These are phyloP conservation scores for Melolontha melolontha DNA, from an alignment of 2,888 invertebrate species.

Conservation along the genomic window DNA sequence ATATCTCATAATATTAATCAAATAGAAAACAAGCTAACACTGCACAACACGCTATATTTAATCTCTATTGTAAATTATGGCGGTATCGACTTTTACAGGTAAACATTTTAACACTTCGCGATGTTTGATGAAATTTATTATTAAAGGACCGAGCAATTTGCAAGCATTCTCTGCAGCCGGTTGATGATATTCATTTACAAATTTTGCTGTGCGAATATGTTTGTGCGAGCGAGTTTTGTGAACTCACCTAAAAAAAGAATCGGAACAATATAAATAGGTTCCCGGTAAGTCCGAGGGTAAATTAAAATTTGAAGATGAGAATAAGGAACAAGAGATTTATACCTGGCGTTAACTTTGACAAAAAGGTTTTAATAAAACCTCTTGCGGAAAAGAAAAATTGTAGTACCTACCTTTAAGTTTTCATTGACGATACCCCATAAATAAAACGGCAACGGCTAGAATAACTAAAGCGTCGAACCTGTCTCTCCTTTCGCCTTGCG, in stretches of 20 bases:
- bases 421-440: constrained; percentile 26
- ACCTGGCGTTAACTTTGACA: constrained; percentile 24
- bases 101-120: constrained; percentile 13
- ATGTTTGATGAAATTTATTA: constrained; percentile 29
- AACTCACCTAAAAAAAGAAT: background rate
- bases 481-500: too few species aligned
- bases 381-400: constrained; percentile 22
- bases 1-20: constrained; percentile 8
- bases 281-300: constrained; percentile 20
- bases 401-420: constrained; percentile 19
- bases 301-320: constrained; percentile 27
- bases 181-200: constrained; percentile 1
- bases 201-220: background rate
- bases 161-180: background rate
- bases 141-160: constrained; percentile 4
- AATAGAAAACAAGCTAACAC: constrained; percentile 13
- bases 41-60: background rate
- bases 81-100: constrained; percentile 8
- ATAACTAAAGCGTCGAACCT: constrained; percentile 4
- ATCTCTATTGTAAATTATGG: constrained; percentile 13
- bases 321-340: constrained; percentile 21
- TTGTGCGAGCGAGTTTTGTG: background rate
- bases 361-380: constrained; percentile 26
- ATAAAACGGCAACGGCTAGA: constrained; percentile 10
- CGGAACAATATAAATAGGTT: constrained; percentile 24